These are phyloP conservation scores for Gracilinanus agilis DNA, from an alignment of 2,113 vertebrate species.

Conservation along the genomic window DNA sequence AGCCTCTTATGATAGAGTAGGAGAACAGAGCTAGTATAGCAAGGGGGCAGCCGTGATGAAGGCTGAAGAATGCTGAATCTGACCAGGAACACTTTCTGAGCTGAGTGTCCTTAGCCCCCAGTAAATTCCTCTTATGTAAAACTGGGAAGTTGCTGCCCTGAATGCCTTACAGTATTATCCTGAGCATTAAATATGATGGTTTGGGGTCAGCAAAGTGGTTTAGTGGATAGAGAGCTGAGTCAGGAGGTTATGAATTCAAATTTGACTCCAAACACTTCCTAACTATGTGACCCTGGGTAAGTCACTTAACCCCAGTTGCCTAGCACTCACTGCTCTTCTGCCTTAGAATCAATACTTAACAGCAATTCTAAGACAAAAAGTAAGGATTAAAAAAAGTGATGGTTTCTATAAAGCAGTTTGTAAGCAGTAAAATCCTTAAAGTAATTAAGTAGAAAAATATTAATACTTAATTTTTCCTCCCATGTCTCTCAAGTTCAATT, in stretches of 20 bases:
- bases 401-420: neutral
- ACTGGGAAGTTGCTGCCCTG: neutral
- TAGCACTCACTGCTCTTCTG: too few species aligned
- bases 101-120: neutral
- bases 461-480: neutral
- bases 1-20: neutral
- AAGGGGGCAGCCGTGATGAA: neutral
- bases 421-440: neutral
- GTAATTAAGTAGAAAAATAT: neutral
- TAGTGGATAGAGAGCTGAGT: too few species aligned
- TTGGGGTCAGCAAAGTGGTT: too few species aligned
- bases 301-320: too few species aligned
- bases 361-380: too few species aligned
- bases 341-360: too few species aligned
- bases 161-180: neutral
- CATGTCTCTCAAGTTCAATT: neutral
- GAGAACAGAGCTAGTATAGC: neutral
- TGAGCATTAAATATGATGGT: neutral
- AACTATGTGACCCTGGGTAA: too few species aligned
- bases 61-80: neutral
- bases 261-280: too few species aligned
- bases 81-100: neutral
- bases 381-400: neutral
- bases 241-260: too few species aligned
- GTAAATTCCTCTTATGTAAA: neutral